phyloP scores from a whole-genome alignment of 92 coral and sea anemone genomes.

The Isaurus tuberculatus region DNA sequence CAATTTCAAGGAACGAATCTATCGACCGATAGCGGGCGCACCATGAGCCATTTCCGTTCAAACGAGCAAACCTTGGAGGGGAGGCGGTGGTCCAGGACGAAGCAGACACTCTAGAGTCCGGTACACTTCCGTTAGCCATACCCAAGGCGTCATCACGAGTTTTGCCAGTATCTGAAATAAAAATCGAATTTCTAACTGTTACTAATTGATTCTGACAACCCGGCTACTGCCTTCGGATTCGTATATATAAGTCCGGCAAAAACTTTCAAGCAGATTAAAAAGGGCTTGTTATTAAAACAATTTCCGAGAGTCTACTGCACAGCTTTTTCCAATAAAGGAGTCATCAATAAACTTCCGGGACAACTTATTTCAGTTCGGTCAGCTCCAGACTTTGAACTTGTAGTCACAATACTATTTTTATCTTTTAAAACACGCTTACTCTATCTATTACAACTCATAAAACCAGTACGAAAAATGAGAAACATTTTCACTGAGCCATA shows the following conservation, averaged over 20 bases:
- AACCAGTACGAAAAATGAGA: too few species aligned
- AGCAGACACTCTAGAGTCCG: constrained; percentile 71
- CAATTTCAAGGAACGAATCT: constrained; percentile 50
- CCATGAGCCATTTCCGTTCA: constrained; percentile 74
- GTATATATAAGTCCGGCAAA: background rate
- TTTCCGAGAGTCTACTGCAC: too few species aligned
- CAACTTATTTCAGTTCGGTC: too few species aligned
- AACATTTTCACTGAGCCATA: too few species aligned
- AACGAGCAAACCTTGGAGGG: constrained; percentile 72
- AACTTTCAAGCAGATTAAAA: too few species aligned
- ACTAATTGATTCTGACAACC: background rate
- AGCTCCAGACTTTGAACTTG: too few species aligned
- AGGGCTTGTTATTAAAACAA: too few species aligned
- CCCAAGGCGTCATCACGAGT: constrained; percentile 75
- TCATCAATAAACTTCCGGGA: too few species aligned
- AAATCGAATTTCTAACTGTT: background rate
- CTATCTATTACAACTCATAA: too few species aligned
- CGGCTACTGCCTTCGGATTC: background rate
- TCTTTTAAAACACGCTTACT: too few species aligned
- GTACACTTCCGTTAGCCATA: constrained; percentile 60
- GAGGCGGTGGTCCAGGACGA: constrained; percentile 80
- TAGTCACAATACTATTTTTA: too few species aligned
- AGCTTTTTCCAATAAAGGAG: too few species aligned
- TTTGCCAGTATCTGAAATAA: background rate
- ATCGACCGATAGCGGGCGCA: constrained; percentile 60